Evolutionary conservation across 2,113 vertebrate species (phyloP).

Genomic region (Prietella phreatophila): DNA sequence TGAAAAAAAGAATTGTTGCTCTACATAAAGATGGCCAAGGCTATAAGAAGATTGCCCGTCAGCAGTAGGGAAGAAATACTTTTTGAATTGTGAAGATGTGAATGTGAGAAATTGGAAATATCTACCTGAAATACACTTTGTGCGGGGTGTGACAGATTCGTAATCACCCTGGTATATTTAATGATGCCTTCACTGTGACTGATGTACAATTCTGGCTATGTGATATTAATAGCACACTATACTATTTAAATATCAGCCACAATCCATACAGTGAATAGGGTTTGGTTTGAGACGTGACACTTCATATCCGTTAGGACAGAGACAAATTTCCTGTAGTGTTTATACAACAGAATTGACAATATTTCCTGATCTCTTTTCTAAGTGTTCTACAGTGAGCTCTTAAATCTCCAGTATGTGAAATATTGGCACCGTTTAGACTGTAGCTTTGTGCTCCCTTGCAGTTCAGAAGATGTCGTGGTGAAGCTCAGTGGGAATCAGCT

Average conservation of each 20-base stretch:
- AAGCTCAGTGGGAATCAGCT: slow-evolving; percentile 87
- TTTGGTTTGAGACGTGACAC: background rate
- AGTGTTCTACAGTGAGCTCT: background rate
- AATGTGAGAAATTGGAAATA: background rate
- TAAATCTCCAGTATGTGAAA: background rate
- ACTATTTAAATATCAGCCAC: background rate
- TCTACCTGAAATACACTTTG: background rate
- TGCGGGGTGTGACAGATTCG: background rate
- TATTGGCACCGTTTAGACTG: background rate
- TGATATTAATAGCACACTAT: background rate
- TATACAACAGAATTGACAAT: background rate
- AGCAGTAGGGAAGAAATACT: background rate
- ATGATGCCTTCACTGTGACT: background rate
- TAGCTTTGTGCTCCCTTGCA: slow-evolving; percentile 57
- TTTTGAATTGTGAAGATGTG: background rate
- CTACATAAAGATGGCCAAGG: too few species aligned
- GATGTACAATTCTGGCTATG: background rate
- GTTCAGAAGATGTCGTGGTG: slow-evolving; percentile 89
- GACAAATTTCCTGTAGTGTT: background rate
- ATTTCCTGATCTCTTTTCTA: background rate
- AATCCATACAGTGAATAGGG: background rate
- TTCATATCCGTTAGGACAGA: background rate
- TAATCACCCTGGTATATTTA: background rate
- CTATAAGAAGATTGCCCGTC: too few species aligned
- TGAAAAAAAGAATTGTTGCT: too few species aligned